Conservation (phyloP, 2,888 invertebrate genomes). For the Zele albiditarsus region DNA sequence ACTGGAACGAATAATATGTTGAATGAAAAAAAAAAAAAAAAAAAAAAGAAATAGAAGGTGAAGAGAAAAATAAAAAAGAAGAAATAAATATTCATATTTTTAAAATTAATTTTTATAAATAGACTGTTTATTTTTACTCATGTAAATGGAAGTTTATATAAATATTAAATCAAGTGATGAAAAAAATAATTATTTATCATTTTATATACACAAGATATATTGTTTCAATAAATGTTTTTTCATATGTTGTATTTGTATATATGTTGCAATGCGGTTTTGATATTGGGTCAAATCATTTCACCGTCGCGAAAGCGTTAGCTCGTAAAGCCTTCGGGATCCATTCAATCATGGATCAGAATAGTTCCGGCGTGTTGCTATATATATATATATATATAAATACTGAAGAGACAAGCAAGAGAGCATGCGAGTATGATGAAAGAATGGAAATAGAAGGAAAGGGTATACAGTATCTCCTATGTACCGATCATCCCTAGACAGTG, state of each 20-base stretch:
- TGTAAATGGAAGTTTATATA: no score
- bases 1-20: conserved; percentile 5
- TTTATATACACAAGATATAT: no score
- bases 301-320: conserved; percentile 14
- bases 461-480: neutral
- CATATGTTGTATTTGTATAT: neutral
- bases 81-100: neutral
- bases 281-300: conserved; percentile 39
- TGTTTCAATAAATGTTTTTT: no score
- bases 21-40: conserved; percentile 9
- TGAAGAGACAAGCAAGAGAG: conserved; percentile 10
- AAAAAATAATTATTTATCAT: no score
- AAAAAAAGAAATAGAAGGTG: conserved; percentile 17
- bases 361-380: neutral
- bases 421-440: neutral
- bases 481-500: neutral
- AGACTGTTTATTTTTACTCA: no score
- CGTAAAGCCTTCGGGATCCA: conserved; percentile 33
- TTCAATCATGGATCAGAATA: conserved; percentile 37
- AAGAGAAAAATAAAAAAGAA: conserved; percentile 39
- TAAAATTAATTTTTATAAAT: no score
- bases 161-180: no score
- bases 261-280: conserved; percentile 16
- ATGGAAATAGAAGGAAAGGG: neutral
- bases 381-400: no score